Conservation (phyloP, 2,797 vertebrate species). For the Forpus xanthops region DNA sequence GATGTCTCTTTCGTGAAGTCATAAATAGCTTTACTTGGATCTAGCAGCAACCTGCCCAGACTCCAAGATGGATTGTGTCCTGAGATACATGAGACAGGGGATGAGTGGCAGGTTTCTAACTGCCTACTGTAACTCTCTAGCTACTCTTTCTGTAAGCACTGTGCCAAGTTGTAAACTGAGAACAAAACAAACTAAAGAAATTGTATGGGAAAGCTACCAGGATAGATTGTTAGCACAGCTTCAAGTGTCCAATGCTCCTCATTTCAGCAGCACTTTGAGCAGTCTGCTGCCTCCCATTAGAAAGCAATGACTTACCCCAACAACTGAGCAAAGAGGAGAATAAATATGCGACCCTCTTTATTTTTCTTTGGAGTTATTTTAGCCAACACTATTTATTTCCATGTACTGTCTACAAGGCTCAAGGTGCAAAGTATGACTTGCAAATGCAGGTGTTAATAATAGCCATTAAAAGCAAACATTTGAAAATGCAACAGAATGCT, state of each 20-base stretch:
- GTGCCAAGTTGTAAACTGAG: neutral
- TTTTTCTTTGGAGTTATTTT: neutral
- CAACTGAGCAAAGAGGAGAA: neutral
- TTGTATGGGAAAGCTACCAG: neutral
- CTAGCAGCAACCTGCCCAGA: neutral
- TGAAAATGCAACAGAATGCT: neutral
- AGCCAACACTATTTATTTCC: neutral
- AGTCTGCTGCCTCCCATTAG: neutral
- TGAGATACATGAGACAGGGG: neutral
- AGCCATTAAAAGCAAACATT: neutral
- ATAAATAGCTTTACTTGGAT: constrained; percentile 68
- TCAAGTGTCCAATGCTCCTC: neutral
- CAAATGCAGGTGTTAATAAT: neutral
- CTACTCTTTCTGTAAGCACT: neutral
- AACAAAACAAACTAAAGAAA: neutral
- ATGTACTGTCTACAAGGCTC: neutral
- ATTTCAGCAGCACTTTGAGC: neutral
- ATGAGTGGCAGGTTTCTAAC: neutral
- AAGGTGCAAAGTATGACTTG: neutral
- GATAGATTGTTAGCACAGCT: neutral
- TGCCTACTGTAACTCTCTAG: neutral
- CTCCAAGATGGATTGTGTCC: neutral
- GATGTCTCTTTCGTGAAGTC: constrained; percentile 56
- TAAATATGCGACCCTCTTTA: neutral
- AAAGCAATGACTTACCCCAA: neutral